Evolutionary conservation across 2,113 vertebrate species (phyloP), one percentile per base, ranked within the genome.

Genomic region (Siniperca knerii): DNA sequence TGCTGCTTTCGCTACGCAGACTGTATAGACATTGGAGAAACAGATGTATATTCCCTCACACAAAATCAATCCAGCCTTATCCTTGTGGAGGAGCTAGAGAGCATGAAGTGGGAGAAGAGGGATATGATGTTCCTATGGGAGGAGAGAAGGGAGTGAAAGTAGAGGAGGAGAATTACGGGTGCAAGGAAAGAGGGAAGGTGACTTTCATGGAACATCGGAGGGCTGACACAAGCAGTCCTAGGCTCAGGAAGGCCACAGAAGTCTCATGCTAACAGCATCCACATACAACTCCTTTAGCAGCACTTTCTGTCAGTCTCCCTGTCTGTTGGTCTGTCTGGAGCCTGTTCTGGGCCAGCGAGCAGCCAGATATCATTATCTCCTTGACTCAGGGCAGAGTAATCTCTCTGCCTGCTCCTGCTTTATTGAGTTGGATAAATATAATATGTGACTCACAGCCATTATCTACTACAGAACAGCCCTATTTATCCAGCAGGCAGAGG

Each of bases 361-460:
- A 94, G 92, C 93, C 90, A 95, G 93, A 94, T 95, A 93, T 95
- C 94, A 94, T 94, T 95, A 96, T 96, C 93, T 94, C 90, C 94
- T 90, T 93, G 93, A 95, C 92, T 95, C 94, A 95, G 94, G 94
- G 93, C 87, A 93, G 89, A 94, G 94, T 95, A 95, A 96, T 95
- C 94, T 94, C 90, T 90, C 93, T 93, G 92, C 92, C 90, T 95
- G 91, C 92, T 93, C 90, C 90, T 95, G 92, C 94, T 96, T 95
- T 96, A 95, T 95, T 95, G 94, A 95, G 93, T 96, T 94, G 94
- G 92, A 94, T 95, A 95, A 94, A 95, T 95, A 95, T 95, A 95
- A 95, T 95, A 93, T 93, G 86, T 93, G 92, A 92, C 93, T 94
- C 91, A 88, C 80, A 92, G 95, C 94, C 94, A 94, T 95, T 95